Conservation (phyloP, 2,113 vertebrate species). For the Pagrus major region DNA sequence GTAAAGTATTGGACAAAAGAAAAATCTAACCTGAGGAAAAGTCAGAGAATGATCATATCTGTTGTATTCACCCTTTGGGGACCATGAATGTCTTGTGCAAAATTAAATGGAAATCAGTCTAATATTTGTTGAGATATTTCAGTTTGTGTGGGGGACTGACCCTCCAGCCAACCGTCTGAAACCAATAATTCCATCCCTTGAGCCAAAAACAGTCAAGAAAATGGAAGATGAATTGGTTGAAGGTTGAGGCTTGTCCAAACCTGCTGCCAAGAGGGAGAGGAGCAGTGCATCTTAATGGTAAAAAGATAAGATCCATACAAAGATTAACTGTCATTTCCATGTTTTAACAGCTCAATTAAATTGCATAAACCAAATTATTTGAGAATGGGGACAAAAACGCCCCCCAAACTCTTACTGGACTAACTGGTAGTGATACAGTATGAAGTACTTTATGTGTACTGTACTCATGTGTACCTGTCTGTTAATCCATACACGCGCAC, state of each 20-base stretch:
- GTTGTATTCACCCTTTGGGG: no score
- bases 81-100: no score
- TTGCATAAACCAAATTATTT: background rate
- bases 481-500: constrained; percentile 34
- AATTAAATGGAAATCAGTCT: no score
- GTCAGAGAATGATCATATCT: no score
- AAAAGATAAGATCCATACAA: no score
- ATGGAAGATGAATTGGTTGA: background rate
- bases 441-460: constrained; percentile 1
- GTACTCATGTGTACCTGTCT: background rate
- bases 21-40: no score
- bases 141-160: no score
- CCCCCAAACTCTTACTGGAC: background rate
- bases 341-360: background rate
- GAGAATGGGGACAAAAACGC: background rate
- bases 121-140: no score
- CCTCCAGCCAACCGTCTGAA: no score
- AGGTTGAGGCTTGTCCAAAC: background rate
- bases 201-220: background rate
- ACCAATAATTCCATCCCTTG: no score
- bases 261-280: background rate
- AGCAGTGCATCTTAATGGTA: background rate
- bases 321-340: background rate
- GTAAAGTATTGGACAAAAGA: no score
- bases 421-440: background rate